phyloP scores from a whole-genome alignment of 2,888 invertebrate species.

The Nysson spinosus region DNA sequence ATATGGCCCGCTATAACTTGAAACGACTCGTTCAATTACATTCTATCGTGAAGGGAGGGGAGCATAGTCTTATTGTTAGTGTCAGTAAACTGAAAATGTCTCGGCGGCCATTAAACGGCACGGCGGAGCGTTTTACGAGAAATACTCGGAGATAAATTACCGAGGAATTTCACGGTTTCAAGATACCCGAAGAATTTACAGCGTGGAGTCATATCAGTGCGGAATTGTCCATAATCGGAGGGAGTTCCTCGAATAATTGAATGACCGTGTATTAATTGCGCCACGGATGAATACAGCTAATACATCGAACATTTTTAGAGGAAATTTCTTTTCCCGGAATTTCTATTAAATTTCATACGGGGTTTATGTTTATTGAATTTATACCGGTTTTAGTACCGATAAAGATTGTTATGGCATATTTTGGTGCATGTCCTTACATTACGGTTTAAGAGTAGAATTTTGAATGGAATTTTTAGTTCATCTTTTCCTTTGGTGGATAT shows the following conservation, averaged over 20 bases:
- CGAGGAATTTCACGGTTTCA: conserved; percentile 28
- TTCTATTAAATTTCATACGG: too few relatives aligned
- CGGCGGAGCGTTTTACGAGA: conserved; percentile 16
- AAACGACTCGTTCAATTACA: conserved; percentile 34
- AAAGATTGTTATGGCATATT: too few relatives aligned
- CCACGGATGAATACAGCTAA: too few relatives aligned
- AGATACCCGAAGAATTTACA: conserved; percentile 23
- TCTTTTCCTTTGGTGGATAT: too few relatives aligned
- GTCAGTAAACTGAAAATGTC: conserved; percentile 27
- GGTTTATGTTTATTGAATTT: too few relatives aligned
- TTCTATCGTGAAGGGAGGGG: conserved; percentile 11
- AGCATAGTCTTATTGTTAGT: neutral
- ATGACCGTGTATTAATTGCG: neutral
- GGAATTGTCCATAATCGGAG: conserved; percentile 10
- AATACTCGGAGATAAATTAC: conserved; percentile 27
- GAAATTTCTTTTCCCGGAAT: too few relatives aligned
- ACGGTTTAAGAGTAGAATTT: too few relatives aligned
- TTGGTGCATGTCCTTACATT: too few relatives aligned
- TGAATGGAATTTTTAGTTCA: too few relatives aligned
- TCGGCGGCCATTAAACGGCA: neutral
- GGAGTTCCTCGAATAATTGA: conserved; percentile 2
- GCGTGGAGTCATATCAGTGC: conserved; percentile 19
- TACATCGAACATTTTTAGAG: too few relatives aligned
- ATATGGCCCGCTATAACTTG: conserved; percentile 21
- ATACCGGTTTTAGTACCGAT: too few relatives aligned